A percentile compares a stretch with the other conserved stretches of the same genome.
phyloP scores from a whole-genome alignment of 1,140 invertebrate species.

The Thaumatotibia leucotreta region DNA sequence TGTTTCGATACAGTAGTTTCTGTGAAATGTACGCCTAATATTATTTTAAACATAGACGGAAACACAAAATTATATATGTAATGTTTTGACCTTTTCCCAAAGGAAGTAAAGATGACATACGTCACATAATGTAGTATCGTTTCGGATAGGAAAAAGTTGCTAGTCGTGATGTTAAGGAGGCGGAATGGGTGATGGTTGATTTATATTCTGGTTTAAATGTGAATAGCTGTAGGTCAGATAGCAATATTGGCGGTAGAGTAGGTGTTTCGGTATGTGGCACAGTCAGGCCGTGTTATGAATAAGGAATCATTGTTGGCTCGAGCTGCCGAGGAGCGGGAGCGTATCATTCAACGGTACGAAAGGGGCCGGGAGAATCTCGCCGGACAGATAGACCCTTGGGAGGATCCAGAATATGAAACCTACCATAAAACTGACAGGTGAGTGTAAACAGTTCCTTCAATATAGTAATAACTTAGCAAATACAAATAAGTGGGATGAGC shows the following conservation, averaged over 20 bases:
- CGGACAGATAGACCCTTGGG: conserved; percentile 96
- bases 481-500: background rate
- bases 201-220: conserved; percentile 3
- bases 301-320: conserved; percentile 83
- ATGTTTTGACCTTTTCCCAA: background rate
- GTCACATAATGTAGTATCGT: conserved; percentile 11
- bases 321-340: conserved; percentile 93
- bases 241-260: conserved; percentile 43
- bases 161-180: conserved; percentile 7
- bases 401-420: conserved; percentile 96
- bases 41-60: background rate
- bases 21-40: background rate
- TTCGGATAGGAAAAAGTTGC: conserved; percentile 4
- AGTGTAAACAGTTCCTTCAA: background rate
- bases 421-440: conserved; percentile 94
- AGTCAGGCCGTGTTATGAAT: conserved; percentile 74
- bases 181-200: conserved; percentile 9
- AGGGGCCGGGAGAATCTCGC: conserved; percentile 90
- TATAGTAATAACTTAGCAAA: background rate
- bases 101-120: background rate
- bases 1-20: background rate
- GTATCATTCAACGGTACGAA: conserved; percentile 96
- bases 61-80: background rate
- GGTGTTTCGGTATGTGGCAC: conserved; percentile 65
- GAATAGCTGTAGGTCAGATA: conserved; percentile 36